Base-by-base conservation (phyloP, 2,113 vertebrate species). In the Hippolais icterina region DNA sequence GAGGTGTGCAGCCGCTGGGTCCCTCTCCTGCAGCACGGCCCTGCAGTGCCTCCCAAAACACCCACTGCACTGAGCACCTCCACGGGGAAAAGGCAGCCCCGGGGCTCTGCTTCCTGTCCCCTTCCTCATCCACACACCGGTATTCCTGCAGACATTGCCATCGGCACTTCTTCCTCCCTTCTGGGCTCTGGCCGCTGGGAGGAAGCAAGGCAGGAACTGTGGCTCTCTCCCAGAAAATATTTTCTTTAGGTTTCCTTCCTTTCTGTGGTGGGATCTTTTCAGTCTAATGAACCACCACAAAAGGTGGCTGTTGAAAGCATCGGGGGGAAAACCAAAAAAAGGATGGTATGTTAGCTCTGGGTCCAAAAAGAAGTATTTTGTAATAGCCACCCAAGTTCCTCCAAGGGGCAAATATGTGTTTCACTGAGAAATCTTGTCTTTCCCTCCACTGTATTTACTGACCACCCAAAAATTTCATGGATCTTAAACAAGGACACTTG, bases 1-100 rank as follows among this genome's bases (percentile, higher is more conserved):
- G 0, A 25, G 64, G 41, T 7, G 29, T 16, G 23, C 47, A 31
- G 37, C 12, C 0, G 0, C 33, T 10, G 41, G 29, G 37, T 78
- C 50, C 50, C 35, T 35, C 10, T n/a, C 46, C 54, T 72, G 41
- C 23, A 56, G n/a, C 47, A 54, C 0, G 0, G 39, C 33, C 44
- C 28, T 37, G 46, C 59, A 31, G 19, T 1, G 4, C 12, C 66
- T 47, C n/a, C 35, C 49, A 44, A 10, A 41, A 27, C 19, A 11
- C 16, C 22, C 39, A n/a, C 70, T 18, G 39, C 52, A 9, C 28
- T 24, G 57, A 24, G 52, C 28, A 37, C 7, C 52, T 49, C 49
- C 41, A 5, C 0, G 1, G 39, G 42, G 22, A 37, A 86, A 65
- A 37, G 46, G 23, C 59, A 81, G 66, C 39, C 41, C 29, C 0